These are phyloP conservation scores for Melanophora roralis DNA, from an alignment of 2,888 invertebrate genomes.

Conservation along the genomic window DNA sequence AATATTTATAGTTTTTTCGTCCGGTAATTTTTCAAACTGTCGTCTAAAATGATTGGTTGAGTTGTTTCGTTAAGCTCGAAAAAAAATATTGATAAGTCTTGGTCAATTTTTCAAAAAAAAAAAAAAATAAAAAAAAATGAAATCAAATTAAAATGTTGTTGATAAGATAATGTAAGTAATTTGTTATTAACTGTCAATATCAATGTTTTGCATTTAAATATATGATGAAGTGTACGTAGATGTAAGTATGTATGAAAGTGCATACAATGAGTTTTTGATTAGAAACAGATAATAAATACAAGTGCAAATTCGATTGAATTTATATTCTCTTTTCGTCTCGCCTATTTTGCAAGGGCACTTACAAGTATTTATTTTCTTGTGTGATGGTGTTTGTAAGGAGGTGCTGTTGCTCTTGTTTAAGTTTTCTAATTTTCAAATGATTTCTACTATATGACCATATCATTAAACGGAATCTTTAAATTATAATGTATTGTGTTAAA, in stretches of 20 bases:
- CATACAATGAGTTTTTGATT: constrained; percentile 59
- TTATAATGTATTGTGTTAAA: constrained; percentile 49
- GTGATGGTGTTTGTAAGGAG: constrained; percentile 47
- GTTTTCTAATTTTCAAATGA: constrained; percentile 4
- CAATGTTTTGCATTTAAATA: not conserved
- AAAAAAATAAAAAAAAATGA: constrained; percentile 24
- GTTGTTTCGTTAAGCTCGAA: constrained; percentile 3
- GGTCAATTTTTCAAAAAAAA: constrained; percentile 27
- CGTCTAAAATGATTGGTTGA: constrained; percentile 44
- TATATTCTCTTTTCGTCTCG: constrained; percentile 21
- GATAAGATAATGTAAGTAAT: constrained; percentile 45
- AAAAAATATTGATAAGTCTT: constrained; percentile 32
- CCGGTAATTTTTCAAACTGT: constrained; percentile 6
- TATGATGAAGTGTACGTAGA: not conserved
- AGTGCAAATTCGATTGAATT: constrained; percentile 7
- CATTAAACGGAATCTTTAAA: constrained; percentile 56
- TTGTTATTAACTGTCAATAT: constrained; percentile 7
- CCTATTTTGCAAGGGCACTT: not conserved
- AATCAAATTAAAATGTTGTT: no score
- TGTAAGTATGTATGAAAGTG: constrained; percentile 33
- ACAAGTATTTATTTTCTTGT: not conserved
- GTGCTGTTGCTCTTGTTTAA: constrained; percentile 22
- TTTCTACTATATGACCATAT: no score
- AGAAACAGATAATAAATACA: constrained; percentile 53
- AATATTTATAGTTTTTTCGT: not conserved